Conservation (phyloP, 1,140 invertebrate genomes). For the Temnothorax curvispinosus region DNA sequence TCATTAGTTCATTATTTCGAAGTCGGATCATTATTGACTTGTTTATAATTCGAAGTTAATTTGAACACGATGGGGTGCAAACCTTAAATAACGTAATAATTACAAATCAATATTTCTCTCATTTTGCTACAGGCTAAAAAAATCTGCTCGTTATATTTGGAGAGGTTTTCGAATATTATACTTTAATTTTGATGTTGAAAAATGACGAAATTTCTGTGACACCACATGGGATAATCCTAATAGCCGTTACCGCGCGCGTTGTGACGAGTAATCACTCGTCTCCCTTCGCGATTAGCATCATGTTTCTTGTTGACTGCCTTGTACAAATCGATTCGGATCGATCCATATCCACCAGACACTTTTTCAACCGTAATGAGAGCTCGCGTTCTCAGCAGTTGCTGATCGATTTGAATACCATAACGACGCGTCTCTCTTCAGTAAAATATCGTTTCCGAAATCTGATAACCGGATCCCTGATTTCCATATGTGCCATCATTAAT, state of each 20-base stretch:
- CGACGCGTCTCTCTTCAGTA: not conserved
- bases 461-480: constrained; percentile 23
- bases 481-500: constrained; percentile 29
- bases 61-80: not conserved
- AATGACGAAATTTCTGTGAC: not conserved
- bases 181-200: not conserved
- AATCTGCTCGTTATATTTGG: not conserved
- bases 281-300: not conserved
- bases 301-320: constrained; percentile 19
- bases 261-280: constrained; percentile 4
- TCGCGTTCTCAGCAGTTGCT: not conserved
- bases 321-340: not conserved
- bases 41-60: constrained; percentile 4
- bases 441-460: constrained; percentile 44
- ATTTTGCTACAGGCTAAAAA: not conserved
- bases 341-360: not conserved
- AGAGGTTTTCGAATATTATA: not conserved
- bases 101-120: not conserved
- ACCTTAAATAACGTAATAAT: constrained; percentile 3
- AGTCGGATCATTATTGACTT: not conserved
- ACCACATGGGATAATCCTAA: not conserved
- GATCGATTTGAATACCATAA: constrained; percentile 1
- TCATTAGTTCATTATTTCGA: not conserved
- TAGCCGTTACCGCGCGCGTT: not conserved
- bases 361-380: constrained; percentile 19